These are phyloP conservation scores for Lepidurus apus DNA, from an alignment of 1,140 invertebrate species.

Conservation along the genomic window DNA sequence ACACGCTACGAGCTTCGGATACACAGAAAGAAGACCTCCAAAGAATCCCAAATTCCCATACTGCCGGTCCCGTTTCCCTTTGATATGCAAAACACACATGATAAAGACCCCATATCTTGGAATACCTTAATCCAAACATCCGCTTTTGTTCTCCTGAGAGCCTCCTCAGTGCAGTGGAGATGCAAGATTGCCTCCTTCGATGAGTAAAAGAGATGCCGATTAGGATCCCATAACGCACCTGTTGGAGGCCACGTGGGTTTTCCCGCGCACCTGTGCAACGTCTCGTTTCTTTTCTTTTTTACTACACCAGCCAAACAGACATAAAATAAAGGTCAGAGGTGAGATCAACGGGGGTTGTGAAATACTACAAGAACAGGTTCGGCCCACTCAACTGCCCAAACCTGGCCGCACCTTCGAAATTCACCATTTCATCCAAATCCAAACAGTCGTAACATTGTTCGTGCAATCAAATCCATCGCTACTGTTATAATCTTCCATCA, in stretches of 20 bases:
- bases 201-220: neutral
- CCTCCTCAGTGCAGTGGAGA: neutral
- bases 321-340: neutral
- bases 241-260: neutral
- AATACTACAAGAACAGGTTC: neutral
- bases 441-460: neutral
- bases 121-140: too few species aligned
- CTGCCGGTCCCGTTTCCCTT: too few species aligned
- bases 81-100: too few species aligned
- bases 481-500: neutral
- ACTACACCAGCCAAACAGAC: neutral
- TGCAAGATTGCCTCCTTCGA: neutral
- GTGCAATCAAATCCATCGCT: neutral
- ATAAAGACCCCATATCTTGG: too few species aligned
- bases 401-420: neutral
- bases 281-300: neutral
- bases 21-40: neutral
- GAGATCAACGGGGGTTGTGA: neutral
- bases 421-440: too few species aligned
- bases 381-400: neutral
- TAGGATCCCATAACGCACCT: neutral
- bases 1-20: neutral
- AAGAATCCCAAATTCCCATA: neutral
- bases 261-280: slow-evolving; percentile 12
- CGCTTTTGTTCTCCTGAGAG: too few species aligned